Percentiles rank a stretch among this genome's conserved stretches.
Conservation (phyloP, 2,113 vertebrate genomes). For the Callithrix jacchus region DNA sequence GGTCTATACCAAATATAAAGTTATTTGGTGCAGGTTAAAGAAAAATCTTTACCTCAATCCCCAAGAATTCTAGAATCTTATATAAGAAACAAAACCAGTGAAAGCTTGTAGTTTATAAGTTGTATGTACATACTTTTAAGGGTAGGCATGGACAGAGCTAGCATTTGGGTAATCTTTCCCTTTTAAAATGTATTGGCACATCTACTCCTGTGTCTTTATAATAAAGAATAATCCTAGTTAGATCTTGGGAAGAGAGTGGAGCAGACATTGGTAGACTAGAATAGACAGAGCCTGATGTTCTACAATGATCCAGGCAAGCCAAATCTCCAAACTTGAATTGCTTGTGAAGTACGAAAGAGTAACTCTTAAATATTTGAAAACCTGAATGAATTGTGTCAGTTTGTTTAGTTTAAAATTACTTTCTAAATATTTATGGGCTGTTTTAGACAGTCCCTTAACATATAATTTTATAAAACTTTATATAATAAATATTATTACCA, state of each 20-base stretch:
- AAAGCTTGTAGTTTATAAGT: neutral
- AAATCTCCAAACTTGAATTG: neutral
- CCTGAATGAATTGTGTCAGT: neutral
- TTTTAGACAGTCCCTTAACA: neutral
- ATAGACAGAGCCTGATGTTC: neutral
- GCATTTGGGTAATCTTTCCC: neutral
- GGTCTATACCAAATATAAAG: neutral
- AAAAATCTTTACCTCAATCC: neutral
- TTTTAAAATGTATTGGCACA: slow-evolving; percentile 5
- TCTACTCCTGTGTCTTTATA: neutral
- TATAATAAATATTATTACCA: neutral
- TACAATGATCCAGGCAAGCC: neutral
- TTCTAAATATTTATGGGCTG: slow-evolving; percentile 50
- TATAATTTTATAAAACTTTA: neutral
- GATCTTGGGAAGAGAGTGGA: neutral
- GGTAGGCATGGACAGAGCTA: neutral
- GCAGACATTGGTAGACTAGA: neutral
- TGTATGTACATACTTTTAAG: neutral
- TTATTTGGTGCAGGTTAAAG: neutral
- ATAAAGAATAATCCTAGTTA: neutral
- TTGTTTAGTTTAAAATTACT: neutral
- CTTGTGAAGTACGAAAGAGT: neutral
- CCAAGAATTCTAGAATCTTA: neutral
- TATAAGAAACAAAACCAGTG: neutral
- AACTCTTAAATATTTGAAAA: neutral